phyloP scores from a whole-genome alignment of 2,113 vertebrate genomes.

The Suricata suricatta region DNA sequence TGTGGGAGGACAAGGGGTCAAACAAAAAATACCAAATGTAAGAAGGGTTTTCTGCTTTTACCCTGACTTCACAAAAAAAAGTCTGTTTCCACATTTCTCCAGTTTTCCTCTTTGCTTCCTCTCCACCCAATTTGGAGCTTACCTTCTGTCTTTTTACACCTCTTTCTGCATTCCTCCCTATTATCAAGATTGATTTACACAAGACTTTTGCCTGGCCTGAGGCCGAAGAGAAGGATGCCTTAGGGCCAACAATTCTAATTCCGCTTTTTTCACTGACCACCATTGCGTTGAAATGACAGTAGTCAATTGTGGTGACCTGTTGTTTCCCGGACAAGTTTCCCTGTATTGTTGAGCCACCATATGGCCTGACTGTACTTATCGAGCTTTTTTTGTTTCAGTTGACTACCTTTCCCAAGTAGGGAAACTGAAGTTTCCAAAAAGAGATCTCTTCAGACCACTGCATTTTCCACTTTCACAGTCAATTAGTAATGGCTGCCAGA shows the following conservation, averaged over 20 bases:
- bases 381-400: constrained; percentile 77
- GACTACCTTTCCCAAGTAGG: constrained; percentile 80
- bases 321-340: constrained; percentile 73
- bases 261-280: not conserved
- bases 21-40: not conserved
- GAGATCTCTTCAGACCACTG: constrained; percentile 80
- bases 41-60: not conserved
- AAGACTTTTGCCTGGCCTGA: not conserved
- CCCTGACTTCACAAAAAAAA: not conserved
- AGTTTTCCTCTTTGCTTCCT: not conserved
- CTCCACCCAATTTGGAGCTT: not conserved
- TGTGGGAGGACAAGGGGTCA: not conserved
- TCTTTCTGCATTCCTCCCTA: not conserved
- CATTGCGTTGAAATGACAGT: not conserved
- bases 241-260: not conserved
- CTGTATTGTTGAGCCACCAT: constrained; percentile 54
- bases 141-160: not conserved
- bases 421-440: constrained; percentile 76
- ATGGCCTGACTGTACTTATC: constrained; percentile 60
- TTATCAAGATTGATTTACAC: not conserved
- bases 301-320: not conserved
- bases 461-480: constrained; percentile 83
- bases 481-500: constrained; percentile 82
- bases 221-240: not conserved
- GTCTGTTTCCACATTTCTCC: not conserved